These are phyloP conservation scores for Eupristina koningsbergeri DNA, from an alignment of 1,140 invertebrate species.

Conservation along the genomic window DNA sequence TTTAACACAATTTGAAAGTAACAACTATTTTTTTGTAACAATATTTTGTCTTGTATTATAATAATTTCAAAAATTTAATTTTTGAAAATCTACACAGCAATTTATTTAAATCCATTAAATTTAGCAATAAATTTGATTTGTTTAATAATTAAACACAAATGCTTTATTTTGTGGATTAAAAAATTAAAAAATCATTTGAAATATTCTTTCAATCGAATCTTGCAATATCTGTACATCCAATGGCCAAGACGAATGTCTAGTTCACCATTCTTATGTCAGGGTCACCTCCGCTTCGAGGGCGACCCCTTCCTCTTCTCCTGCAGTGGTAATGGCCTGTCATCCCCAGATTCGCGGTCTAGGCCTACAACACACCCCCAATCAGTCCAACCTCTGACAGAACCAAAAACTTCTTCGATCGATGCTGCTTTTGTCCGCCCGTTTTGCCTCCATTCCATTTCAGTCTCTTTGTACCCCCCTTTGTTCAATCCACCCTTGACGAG, in stretches of 20 bases:
- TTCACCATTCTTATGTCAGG: not conserved
- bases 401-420: constrained; percentile 41
- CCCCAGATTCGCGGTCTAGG: constrained; percentile 58
- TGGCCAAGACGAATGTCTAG: not conserved
- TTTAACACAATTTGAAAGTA: too few relatives aligned
- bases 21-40: too few relatives aligned
- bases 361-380: constrained; percentile 56
- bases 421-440: not conserved
- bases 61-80: too few relatives aligned
- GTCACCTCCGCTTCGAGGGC: not conserved
- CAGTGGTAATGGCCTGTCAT: constrained; percentile 70
- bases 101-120: too few relatives aligned
- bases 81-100: too few relatives aligned
- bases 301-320: constrained; percentile 45
- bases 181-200: too few relatives aligned
- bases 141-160: too few relatives aligned
- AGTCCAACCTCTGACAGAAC: not conserved
- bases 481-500: not conserved
- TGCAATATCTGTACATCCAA: not conserved
- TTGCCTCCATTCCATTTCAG: too few relatives aligned
- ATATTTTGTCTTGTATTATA: too few relatives aligned
- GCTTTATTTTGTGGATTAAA: too few relatives aligned
- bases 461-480: not conserved
- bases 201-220: too few relatives aligned
- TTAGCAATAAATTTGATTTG: too few relatives aligned